These are phyloP conservation scores for Trididemnum nubilum DNA, from an alignment of 23 tunicate genomes.

Conservation along the genomic window DNA sequence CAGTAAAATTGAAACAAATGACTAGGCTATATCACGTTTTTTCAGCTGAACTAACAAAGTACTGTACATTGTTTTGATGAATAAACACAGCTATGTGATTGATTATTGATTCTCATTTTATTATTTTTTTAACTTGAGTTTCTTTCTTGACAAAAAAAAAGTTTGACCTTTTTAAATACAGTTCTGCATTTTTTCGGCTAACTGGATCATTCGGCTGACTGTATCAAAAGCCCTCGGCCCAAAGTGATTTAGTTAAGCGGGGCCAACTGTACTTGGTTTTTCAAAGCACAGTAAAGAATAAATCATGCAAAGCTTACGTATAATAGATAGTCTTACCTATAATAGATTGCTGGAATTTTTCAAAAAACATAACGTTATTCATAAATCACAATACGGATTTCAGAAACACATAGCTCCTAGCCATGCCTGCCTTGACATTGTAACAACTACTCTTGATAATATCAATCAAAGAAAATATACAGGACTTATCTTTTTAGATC, in stretches of 20 bases:
- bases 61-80: neutral
- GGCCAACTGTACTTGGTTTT: slow-evolving; percentile 20
- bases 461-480: too few relatives aligned
- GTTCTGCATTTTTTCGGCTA: slow-evolving; percentile 1
- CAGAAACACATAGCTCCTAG: too few relatives aligned
- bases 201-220: slow-evolving; percentile 17
- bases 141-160: neutral
- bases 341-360: too few relatives aligned
- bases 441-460: too few relatives aligned
- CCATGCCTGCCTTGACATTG: too few relatives aligned
- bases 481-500: too few relatives aligned
- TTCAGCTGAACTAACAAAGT: neutral
- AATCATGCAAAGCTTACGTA: too few relatives aligned
- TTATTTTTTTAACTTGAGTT: neutral
- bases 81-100: neutral
- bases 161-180: neutral
- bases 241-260: slow-evolving; percentile 12
- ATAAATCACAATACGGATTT: too few relatives aligned
- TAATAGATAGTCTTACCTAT: too few relatives aligned
- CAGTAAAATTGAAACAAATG: neutral
- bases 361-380: too few relatives aligned
- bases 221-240: slow-evolving; percentile 19
- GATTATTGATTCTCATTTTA: slow-evolving; percentile 1
- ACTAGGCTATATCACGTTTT: neutral
- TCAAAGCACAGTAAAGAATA: too few relatives aligned